Evolutionary conservation across 2,888 invertebrate genomes (phyloP), one percentile per base, ranked within the genome.

Genomic region (Octonoba sinensis): DNA sequence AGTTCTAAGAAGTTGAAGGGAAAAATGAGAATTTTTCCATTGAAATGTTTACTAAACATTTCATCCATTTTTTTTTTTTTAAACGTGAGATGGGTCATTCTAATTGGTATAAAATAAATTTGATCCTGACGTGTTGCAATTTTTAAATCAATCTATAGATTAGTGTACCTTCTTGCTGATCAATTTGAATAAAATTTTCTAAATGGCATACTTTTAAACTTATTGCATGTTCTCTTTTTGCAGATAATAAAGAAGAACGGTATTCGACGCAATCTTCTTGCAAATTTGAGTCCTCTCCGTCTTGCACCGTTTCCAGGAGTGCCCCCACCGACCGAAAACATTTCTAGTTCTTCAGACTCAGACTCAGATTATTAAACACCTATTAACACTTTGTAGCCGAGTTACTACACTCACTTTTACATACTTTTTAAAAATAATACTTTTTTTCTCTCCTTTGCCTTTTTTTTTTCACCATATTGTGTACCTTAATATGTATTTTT

Each of bases 211-310:
- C 66, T 51, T 1, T 22, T 22, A 46, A 36, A 15, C 8, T 56
- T n/a, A 6, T 22, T 49, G 1, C 2, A n/a, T 44, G 59, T 59
- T 72, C 8, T 11, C 36, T 72, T 1, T 36, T 74, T 69, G 6
- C n/a, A 82, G 76, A 65, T 74, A 57, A 44, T 67, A 16, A 65
- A 77, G 36, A 79, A 77, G 24, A 84, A 84, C 77, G 84, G 84
- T 12, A 49, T 84, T 64, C 82, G 75, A 49, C 81, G 77, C 51
- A 82, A 82, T 64, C 75, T 84, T 71, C 77, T 82, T 69, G 27
- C 79, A 27, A 84, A 74, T 57, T 82, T 56, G 51, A 82, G 82
- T 65, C 82, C 84, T 70, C 76, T 77, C 64, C 82, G 82, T 69
- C 57, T 77, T 70, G 70, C 83, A 69, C 84, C 82, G 36, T 77